A percentile compares a stretch with the other conserved stretches of the same genome.
Evolutionary conservation across 2,888 invertebrate species (phyloP).

Genomic region (Drosophila leonis): DNA sequence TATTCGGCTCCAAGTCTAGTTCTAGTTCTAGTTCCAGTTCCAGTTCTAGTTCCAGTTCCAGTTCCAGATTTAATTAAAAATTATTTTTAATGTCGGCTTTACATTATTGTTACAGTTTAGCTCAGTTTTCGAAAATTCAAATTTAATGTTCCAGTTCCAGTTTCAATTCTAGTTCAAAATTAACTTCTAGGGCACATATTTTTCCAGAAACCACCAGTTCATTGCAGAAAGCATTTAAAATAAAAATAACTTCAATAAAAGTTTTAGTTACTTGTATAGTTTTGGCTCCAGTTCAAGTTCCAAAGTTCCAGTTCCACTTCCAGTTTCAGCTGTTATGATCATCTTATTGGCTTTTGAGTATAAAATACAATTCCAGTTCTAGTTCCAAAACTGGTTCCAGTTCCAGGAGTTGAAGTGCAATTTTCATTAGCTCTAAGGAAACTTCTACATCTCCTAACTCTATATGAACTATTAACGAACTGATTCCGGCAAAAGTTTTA

Average conservation of each 20-base stretch:
- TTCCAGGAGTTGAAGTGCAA: too few species aligned
- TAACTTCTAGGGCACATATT: not conserved
- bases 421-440: too few species aligned
- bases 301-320: not conserved
- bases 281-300: not conserved
- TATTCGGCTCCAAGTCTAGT: not conserved
- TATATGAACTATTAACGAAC: too few species aligned
- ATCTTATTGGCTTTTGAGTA: too few species aligned
- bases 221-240: too few species aligned
- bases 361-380: too few species aligned
- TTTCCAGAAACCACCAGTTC: not conserved
- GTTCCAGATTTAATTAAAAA: not conserved
- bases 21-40: not conserved
- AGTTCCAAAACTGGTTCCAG: conserved; percentile 3
- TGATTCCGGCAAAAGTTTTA: not conserved
- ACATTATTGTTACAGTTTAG: not conserved
- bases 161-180: not conserved
- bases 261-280: too few species aligned
- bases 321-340: not conserved
- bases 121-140: not conserved
- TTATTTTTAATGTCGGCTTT: not conserved
- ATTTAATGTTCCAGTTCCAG: not conserved
- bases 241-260: too few species aligned
- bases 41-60: not conserved
- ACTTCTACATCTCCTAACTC: not conserved